Percentiles rank a stretch among this genome's conserved stretches.
phyloP scores from a whole-genome alignment of 1,140 invertebrate species.

The Spodoptera frugiperda region DNA sequence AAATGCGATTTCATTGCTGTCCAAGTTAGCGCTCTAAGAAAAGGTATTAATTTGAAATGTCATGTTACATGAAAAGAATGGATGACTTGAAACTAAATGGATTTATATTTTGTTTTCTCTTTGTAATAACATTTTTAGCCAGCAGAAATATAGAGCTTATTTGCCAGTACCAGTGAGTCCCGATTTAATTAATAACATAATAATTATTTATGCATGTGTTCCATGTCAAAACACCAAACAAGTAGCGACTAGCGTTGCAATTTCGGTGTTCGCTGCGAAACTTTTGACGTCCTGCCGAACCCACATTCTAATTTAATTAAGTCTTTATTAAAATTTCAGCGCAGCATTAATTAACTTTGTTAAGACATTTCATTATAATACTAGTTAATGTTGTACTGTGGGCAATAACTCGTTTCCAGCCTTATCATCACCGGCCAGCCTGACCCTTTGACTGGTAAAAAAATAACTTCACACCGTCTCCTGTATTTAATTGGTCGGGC shows the following conservation, averaged over 20 bases:
- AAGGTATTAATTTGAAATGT: not conserved
- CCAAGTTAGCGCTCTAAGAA: constrained; percentile 2
- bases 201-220: too few species aligned
- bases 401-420: constrained; percentile 13
- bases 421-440: constrained; percentile 22
- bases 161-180: too few species aligned
- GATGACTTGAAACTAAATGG: not conserved
- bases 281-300: constrained; percentile 30
- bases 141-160: too few species aligned
- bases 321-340: constrained; percentile 44
- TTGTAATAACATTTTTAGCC: not conserved
- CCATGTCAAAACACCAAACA: too few species aligned
- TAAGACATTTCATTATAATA: constrained; percentile 40
- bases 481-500: constrained; percentile 35
- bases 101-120: not conserved
- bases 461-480: constrained; percentile 27
- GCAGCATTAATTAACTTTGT: constrained; percentile 34
- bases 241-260: too few species aligned
- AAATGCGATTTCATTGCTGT: constrained; percentile 21
- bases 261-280: not conserved
- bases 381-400: constrained; percentile 34
- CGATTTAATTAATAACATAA: too few species aligned
- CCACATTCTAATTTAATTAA: constrained; percentile 35
- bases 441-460: constrained; percentile 42
- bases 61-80: not conserved